These are phyloP conservation scores for Nymphalis polychloros DNA, from an alignment of 2,888 invertebrate genomes.

Conservation along the genomic window DNA sequence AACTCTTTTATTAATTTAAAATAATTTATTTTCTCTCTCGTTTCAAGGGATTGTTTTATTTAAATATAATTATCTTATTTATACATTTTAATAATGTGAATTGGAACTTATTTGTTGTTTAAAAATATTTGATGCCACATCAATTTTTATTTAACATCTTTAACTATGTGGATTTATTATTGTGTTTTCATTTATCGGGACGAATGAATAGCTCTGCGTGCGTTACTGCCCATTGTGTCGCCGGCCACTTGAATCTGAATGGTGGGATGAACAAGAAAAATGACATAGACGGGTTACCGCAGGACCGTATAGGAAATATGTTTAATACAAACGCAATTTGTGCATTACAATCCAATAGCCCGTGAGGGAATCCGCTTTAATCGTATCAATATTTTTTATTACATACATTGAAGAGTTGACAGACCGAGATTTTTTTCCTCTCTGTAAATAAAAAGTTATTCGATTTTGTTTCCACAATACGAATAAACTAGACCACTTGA, in stretches of 20 bases:
- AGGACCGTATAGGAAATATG: conserved; percentile 61
- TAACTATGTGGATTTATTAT: conserved; percentile 60
- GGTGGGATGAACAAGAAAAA: conserved; percentile 73
- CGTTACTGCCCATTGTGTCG: conserved; percentile 65
- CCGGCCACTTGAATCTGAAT: conserved; percentile 68
- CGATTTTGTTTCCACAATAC: not conserved
- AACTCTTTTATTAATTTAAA: too few species aligned
- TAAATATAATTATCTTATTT: too few species aligned
- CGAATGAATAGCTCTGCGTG: conserved; percentile 75
- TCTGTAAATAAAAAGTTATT: not conserved
- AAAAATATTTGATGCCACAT: conserved; percentile 45
- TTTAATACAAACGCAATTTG: conserved; percentile 45
- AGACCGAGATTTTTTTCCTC: not conserved
- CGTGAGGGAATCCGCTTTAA: conserved; percentile 24
- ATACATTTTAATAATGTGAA: too few species aligned
- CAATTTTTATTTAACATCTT: conserved; percentile 37
- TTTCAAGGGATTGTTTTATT: too few species aligned
- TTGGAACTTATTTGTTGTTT: too few species aligned
- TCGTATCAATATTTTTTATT: conserved; percentile 23
- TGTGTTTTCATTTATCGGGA: conserved; percentile 75
- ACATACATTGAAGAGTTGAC: conserved; percentile 5
- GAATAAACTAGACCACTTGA: not conserved
- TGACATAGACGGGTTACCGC: conserved; percentile 45
- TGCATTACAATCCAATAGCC: conserved; percentile 25
- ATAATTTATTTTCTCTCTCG: too few species aligned